Percentiles rank a stretch among this genome's conserved stretches.
These are phyloP conservation scores for Ophiodon elongatus DNA, from an alignment of 2,113 vertebrate genomes.

Conservation along the genomic window DNA sequence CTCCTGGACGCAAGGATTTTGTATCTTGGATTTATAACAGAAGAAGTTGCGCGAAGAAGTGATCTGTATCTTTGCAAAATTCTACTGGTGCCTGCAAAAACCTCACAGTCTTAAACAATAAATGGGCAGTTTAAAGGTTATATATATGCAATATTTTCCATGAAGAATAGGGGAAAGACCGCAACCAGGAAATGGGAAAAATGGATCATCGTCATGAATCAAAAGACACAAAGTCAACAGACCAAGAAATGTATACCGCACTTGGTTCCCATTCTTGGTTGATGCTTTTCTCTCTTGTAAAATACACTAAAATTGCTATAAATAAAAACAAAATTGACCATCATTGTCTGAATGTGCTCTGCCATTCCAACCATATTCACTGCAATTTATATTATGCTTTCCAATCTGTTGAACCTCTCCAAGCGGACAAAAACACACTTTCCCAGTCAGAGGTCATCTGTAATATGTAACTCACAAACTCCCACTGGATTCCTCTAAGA, in stretches of 20 bases:
- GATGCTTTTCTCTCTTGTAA: neutral
- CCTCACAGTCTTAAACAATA: too few relatives aligned
- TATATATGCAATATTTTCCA: neutral
- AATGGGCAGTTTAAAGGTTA: too few relatives aligned
- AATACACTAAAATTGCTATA: neutral
- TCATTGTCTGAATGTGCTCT: neutral
- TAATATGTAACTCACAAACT: constrained; percentile 47
- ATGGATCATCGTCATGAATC: neutral
- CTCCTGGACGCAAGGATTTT: neutral
- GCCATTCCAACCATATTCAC: neutral
- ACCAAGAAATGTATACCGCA: neutral
- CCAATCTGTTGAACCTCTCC: constrained; percentile 9
- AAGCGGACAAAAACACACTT: neutral
- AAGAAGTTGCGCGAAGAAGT: neutral
- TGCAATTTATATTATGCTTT: neutral
- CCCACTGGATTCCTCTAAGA: constrained; percentile 40
- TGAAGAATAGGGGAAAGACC: neutral
- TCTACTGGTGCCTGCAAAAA: neutral
- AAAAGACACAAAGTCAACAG: neutral
- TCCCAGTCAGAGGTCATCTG: constrained; percentile 40
- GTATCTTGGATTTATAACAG: neutral
- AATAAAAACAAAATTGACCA: constrained; percentile 6
- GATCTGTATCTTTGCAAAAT: neutral
- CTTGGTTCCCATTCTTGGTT: neutral
- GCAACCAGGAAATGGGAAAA: neutral